Evolutionary conservation across 2,888 invertebrate genomes (phyloP).

Genomic region (Octodonta nipae): DNA sequence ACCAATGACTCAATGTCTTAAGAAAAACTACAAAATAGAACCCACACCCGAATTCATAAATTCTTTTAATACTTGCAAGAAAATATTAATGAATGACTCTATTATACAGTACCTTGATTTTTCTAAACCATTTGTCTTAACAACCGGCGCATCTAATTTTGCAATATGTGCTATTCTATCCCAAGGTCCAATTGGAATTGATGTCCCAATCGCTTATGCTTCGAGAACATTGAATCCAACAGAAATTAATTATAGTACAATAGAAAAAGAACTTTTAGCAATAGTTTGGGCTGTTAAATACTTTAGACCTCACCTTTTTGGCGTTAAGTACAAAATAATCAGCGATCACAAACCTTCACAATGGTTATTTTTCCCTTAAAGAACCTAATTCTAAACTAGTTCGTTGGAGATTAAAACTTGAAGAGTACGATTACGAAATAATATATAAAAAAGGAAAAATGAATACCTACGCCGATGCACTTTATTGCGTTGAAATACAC

Average conservation of each 20-base stretch:
- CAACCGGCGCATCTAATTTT: constrained; percentile 22
- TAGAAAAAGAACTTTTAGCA: constrained; percentile 21
- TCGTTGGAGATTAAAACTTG: constrained; percentile 26
- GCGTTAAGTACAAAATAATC: constrained; percentile 25
- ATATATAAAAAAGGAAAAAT: neutral
- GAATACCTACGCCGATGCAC: too few species aligned
- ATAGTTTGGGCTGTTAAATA: constrained; percentile 20
- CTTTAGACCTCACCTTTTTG: constrained; percentile 22
- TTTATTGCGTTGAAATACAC: constrained; percentile 9
- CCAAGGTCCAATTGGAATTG: constrained; percentile 16
- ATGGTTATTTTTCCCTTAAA: constrained; percentile 28
- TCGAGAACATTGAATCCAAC: constrained; percentile 18
- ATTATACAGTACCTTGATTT: constrained; percentile 6
- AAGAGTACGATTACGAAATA: constrained; percentile 18
- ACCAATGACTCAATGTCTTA: constrained; percentile 15
- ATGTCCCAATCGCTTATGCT: constrained; percentile 23
- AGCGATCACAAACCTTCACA: constrained; percentile 30
- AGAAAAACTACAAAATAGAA: constrained; percentile 11
- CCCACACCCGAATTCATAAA: constrained; percentile 3
- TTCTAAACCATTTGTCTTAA: constrained; percentile 12
- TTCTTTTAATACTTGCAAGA: constrained; percentile 10
- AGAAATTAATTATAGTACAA: constrained; percentile 18
- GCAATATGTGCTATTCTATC: constrained; percentile 21
- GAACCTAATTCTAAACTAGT: constrained; percentile 26
- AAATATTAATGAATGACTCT: constrained; percentile 10